These are phyloP conservation scores for Canis aureus DNA, from an alignment of 2,113 vertebrate genomes.

Conservation along the genomic window DNA sequence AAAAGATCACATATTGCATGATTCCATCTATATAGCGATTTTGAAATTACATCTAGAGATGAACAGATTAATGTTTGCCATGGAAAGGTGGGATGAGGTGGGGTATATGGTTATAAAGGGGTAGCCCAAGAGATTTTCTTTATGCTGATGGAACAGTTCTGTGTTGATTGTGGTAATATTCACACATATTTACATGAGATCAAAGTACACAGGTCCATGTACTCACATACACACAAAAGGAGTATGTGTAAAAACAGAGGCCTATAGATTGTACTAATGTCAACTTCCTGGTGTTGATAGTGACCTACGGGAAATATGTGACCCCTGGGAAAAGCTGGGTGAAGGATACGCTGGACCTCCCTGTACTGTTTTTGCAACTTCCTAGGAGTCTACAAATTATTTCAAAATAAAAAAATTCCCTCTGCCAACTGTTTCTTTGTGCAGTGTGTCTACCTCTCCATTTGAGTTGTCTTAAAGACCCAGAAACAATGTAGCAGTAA, in stretches of 20 bases:
- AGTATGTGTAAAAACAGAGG: neutral
- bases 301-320: conserved; percentile 7
- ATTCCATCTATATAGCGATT: neutral
- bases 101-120: neutral
- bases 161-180: neutral
- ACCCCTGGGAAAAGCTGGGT: neutral
- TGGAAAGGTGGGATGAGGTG: neutral
- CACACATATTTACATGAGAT: neutral
- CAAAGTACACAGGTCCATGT: neutral
- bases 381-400: conserved; percentile 46
- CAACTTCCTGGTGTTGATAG: conserved; percentile 12
- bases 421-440: conserved; percentile 15
- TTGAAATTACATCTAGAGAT: conserved; percentile 36
- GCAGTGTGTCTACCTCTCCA: neutral
- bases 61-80: neutral
- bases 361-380: conserved; percentile 41
- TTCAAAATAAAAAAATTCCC: conserved; percentile 30
- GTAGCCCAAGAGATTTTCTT: neutral
- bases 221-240: neutral
- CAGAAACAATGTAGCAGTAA: conserved; percentile 45
- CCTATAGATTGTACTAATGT: neutral
- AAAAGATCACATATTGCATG: neutral
- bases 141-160: conserved; percentile 6
- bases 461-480: conserved; percentile 38
- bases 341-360: neutral